A percentile compares a stretch with the other conserved stretches of the same genome.
These are phyloP conservation scores for Delichon dasypus DNA, from an alignment of 2,797 vertebrate species.

Conservation along the genomic window DNA sequence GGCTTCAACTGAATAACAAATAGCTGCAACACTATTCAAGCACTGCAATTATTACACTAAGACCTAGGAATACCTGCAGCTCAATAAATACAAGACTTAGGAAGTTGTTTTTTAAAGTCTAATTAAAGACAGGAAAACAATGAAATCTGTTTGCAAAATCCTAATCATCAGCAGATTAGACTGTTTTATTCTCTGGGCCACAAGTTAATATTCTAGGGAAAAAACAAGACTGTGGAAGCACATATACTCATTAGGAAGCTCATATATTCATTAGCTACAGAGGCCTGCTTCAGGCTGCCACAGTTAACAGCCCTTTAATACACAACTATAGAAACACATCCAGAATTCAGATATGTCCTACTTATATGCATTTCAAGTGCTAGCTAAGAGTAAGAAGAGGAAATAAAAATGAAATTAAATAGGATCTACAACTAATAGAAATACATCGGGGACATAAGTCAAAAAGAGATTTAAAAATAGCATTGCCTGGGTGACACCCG, in stretches of 20 bases:
- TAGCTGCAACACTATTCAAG: neutral
- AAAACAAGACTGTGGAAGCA: neutral
- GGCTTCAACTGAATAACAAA: neutral
- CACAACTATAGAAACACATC: neutral
- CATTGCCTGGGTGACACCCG: neutral
- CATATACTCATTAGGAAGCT: neutral
- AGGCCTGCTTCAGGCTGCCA: neutral
- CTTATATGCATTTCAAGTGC: neutral
- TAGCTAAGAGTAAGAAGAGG: neutral
- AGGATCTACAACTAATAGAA: neutral
- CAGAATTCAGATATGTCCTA: constrained; percentile 18
- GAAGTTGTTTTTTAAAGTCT: neutral
- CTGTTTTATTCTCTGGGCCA: neutral
- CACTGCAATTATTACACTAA: neutral
- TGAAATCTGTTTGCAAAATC: neutral
- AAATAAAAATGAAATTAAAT: neutral
- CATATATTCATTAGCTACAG: neutral
- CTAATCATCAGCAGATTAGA: neutral
- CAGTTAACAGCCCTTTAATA: neutral
- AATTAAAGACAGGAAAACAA: neutral
- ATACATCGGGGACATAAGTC: neutral
- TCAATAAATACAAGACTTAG: neutral
- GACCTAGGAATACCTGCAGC: neutral
- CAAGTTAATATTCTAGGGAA: neutral
- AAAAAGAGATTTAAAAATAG: constrained; percentile 2